Base-by-base conservation (phyloP, 2,888 invertebrate species). In the Habrosyne pyritoides region DNA sequence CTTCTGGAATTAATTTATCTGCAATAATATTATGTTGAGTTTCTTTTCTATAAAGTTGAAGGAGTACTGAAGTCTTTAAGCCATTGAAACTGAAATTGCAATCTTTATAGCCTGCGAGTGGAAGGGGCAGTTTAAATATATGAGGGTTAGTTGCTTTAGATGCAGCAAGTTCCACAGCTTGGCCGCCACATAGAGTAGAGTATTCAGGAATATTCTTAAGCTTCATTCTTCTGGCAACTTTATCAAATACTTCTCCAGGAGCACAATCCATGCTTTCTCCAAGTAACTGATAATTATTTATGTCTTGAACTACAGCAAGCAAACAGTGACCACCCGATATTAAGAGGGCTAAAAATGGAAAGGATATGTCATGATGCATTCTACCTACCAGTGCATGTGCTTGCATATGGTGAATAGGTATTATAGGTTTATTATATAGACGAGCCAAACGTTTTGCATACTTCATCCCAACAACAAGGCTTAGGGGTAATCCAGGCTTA, bases 341-440 rank as follows among this genome's bases (percentile, higher is more conserved):
- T 36, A 99, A 89, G 22, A 99, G 91, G 22, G 97, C 97, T 60
- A 99, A 88, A 87, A 96, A 99, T 51, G 99, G 99, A 91, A 97
- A 99, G 50, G 94, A 85, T 54, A 98, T 91, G 69, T 94, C 80
- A 76, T 95, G 74, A 46, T 91, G 89, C 95, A 99, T 96, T 82
- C 99, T 94, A 7, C 95, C 96, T 30, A 97, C 97, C 55, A 99
- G 90, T 10, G 99, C 99, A 93, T 99, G 99, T 0, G 99, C 99
- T 92, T 99, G 96, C 99, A 99, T 99, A 73, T 99, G 99, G 89
- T 99, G 99, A 64, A 99, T 97, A 0, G 99, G 99, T 80, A 99
- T 97, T 55, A 99, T 93, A 0, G 99, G 99, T 83, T 96, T 97
- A 0, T 94, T 91, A 64, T 94, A 92, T 52, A 91, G 84, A 53